Evolutionary conservation across 2,888 invertebrate species (phyloP).

Genomic region (Hartigia nigra): DNA sequence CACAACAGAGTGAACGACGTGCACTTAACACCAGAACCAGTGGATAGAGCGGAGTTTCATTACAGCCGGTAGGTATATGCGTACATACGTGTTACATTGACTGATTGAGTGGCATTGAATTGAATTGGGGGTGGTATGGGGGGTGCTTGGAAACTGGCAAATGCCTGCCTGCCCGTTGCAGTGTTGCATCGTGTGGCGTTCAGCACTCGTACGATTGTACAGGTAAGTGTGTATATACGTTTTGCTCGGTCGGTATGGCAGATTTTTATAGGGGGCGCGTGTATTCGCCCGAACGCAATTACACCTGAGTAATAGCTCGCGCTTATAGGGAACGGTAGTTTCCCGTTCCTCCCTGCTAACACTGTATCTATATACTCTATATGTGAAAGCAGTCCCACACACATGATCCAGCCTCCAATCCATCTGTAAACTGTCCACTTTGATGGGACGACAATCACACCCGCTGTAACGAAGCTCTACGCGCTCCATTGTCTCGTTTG

Average conservation of each 20-base stretch:
- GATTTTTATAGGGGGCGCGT: slow-evolving; percentile 2
- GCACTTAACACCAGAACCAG: slow-evolving; percentile 3
- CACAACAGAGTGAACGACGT: background rate
- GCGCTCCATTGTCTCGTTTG: slow-evolving; percentile 14
- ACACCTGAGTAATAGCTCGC: slow-evolving; percentile 59
- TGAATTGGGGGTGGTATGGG: slow-evolving; percentile 55
- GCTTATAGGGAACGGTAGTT: slow-evolving; percentile 10
- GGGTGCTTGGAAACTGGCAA: slow-evolving; percentile 45
- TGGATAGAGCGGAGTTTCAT: slow-evolving; percentile 3
- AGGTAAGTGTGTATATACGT: slow-evolving; percentile 9
- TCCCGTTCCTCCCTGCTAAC: background rate
- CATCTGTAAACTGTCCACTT: slow-evolving; percentile 66
- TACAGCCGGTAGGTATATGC: slow-evolving; percentile 35
- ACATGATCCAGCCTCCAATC: slow-evolving; percentile 45
- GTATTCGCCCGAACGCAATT: slow-evolving; percentile 47
- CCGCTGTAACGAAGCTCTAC: slow-evolving; percentile 54
- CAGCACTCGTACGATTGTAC: background rate
- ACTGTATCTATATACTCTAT: background rate
- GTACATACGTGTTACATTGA: slow-evolving; percentile 62
- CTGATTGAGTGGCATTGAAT: slow-evolving; percentile 65
- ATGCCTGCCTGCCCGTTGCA: slow-evolving; percentile 47
- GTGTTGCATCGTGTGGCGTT: slow-evolving; percentile 8
- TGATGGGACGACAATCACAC: slow-evolving; percentile 64
- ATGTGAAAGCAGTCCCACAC: background rate
- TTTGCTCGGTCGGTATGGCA: slow-evolving; percentile 11